phyloP scores from a whole-genome alignment of 2,888 invertebrate species.

The Alloplasta piceator region DNA sequence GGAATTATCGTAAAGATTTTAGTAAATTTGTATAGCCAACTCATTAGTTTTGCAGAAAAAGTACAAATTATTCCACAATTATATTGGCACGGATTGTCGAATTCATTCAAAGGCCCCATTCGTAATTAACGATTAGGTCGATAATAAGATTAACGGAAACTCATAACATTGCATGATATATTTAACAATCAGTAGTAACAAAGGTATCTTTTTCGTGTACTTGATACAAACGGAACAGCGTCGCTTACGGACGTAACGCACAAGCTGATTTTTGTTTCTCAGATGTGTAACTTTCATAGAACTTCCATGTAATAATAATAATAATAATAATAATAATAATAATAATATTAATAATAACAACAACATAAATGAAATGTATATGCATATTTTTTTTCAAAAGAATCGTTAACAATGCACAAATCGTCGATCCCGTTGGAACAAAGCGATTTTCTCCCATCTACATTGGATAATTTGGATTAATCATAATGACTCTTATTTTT shows the following conservation, averaged over 20 bases:
- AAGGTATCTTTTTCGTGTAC: slow-evolving; percentile 77
- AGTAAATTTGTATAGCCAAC: too few species aligned
- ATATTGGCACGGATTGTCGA: too few species aligned
- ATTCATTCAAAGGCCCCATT: too few species aligned
- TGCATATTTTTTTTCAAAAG: slow-evolving; percentile 62
- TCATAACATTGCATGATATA: slow-evolving; percentile 65
- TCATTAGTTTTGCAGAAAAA: too few species aligned
- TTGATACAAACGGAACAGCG: slow-evolving; percentile 75
- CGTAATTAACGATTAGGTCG: not conserved
- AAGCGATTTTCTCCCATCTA: slow-evolving; percentile 64
- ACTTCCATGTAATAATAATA: slow-evolving; percentile 52
- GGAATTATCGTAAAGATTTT: too few species aligned
- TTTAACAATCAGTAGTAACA: slow-evolving; percentile 81
- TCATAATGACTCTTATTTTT: slow-evolving; percentile 75
- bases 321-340: slow-evolving; percentile 54
- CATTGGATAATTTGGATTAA: slow-evolving; percentile 63
- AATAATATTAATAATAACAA: too few species aligned
- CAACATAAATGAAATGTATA: slow-evolving; percentile 60
- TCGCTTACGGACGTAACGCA: too few species aligned
- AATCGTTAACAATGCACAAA: slow-evolving; percentile 74
- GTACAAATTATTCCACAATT: too few species aligned
- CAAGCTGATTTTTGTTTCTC: slow-evolving; percentile 61
- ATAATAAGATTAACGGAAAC: not conserved
- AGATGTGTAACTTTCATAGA: slow-evolving; percentile 65
- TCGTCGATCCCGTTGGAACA: slow-evolving; percentile 72